Evolutionary conservation across 2,113 vertebrate genomes (phyloP).

Genomic region (Brevimyrus niger): DNA sequence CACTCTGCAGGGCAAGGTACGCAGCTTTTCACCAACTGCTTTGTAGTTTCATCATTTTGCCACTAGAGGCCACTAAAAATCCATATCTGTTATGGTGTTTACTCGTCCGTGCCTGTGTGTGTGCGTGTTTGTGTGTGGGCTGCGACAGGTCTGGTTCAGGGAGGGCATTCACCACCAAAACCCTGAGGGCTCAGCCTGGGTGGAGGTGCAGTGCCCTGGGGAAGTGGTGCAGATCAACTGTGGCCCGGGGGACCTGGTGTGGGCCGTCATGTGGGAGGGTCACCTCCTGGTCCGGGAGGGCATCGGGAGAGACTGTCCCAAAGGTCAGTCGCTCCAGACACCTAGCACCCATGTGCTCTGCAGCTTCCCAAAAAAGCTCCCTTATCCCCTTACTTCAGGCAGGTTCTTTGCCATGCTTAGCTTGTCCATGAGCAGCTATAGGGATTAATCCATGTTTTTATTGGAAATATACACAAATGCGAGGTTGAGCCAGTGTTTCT

Average conservation of each 20-base stretch:
- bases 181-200: constrained; percentile 84
- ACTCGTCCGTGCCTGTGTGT: background rate
- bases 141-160: constrained; percentile 83
- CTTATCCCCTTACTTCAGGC: background rate
- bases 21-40: background rate
- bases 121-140: constrained; percentile 2
- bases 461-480: background rate
- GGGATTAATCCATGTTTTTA: background rate
- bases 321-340: constrained; percentile 57
- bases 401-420: background rate
- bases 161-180: constrained; percentile 76
- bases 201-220: constrained; percentile 69
- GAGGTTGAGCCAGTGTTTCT: background rate
- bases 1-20: constrained; percentile 88
- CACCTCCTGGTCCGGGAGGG: constrained; percentile 88
- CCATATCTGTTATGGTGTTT: background rate
- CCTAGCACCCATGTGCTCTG: background rate
- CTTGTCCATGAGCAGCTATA: background rate
- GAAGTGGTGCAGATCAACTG: constrained; percentile 96
- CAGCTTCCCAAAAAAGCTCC: background rate
- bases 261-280: constrained; percentile 94
- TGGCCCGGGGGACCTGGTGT: constrained; percentile 82
- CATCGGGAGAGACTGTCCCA: constrained; percentile 76
- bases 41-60: background rate
- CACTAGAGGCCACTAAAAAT: constrained; percentile 10